Percentiles rank a stretch among this genome's conserved stretches.
phyloP scores from a whole-genome alignment of 2,888 invertebrate genomes.

The Cyaniris semiargus region DNA sequence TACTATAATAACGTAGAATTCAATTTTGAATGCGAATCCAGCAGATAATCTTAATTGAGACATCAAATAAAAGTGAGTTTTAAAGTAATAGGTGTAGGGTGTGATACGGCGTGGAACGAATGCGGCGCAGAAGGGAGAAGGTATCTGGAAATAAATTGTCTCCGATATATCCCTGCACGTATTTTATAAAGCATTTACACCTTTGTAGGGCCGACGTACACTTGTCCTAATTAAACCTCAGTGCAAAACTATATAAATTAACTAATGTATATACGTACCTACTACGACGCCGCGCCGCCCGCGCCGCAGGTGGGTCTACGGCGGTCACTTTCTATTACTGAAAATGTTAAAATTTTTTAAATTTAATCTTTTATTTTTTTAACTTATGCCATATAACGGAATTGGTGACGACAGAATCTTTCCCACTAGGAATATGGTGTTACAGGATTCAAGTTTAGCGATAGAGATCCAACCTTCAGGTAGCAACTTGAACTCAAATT shows the following conservation, averaged over 20 bases:
- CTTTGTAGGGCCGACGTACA: slow-evolving; percentile 53
- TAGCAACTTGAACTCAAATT: too few relatives aligned
- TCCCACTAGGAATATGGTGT: too few relatives aligned
- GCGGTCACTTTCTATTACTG: too few relatives aligned
- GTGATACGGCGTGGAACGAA: slow-evolving; percentile 15
- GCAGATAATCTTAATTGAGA: slow-evolving; percentile 32
- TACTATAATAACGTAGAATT: neutral
- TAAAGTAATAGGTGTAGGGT: slow-evolving; percentile 22
- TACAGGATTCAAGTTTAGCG: too few relatives aligned
- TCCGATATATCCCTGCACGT: slow-evolving; percentile 65
- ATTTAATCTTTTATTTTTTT: too few relatives aligned
- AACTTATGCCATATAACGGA: too few relatives aligned
- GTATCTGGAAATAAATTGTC: slow-evolving; percentile 69
- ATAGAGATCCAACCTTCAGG: too few relatives aligned
- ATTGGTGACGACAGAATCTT: too few relatives aligned
- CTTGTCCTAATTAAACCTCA: slow-evolving; percentile 36
- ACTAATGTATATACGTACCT: neutral
- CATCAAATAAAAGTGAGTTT: slow-evolving; percentile 24
- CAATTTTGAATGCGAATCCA: neutral
- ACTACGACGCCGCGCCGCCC: too few relatives aligned
- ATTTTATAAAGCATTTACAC: slow-evolving; percentile 72
- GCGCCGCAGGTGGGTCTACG: too few relatives aligned
- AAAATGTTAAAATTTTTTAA: too few relatives aligned
- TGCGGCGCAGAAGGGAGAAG: slow-evolving; percentile 50
- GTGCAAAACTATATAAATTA: neutral